Base-by-base conservation (phyloP, 2,888 invertebrate species). In the Melanotus villosus region DNA sequence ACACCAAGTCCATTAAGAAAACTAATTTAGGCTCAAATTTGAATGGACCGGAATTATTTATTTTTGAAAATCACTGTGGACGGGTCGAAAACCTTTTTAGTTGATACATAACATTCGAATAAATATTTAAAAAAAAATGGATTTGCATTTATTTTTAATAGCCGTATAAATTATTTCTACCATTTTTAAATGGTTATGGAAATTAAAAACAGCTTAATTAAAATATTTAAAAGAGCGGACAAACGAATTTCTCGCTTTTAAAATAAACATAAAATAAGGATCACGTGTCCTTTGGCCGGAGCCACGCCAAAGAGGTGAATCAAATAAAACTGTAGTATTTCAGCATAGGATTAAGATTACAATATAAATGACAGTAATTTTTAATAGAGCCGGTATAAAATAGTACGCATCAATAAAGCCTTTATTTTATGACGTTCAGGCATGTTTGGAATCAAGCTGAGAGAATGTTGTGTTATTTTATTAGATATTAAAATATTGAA, bases 401-500 rank as follows among this genome's bases (percentile, higher is more conserved):
- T 71, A 72, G 75, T 69, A 71, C 67, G 71, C 59, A 73, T 76
- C 80, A 75, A 80, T 80, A 80, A 80, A 80, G 73, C 75, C 72
- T 74, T 72, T 67, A 78, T 73, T 80, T 80, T 80, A 80, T 70
- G 77, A 75, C 75, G 59, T 62, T 52, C 73, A 72, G 69, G 80
- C 80, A 77, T 79, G 78, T 80, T 77, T 76, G 80, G 79, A 77
- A 58, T 79, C 82, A 80, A 80, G 82, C 81, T 80, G 82, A 70
- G 80, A 75, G 78, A 80, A 78, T 75, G 79, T 76, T 72, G 75
- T 71, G 77, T 80, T 74, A 80, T 81, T 82, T 82, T 83, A 83
- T 82, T 82, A 80, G 79, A 80, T 81, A 81, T 82, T 82, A 82
- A 83, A 82, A 81, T 82, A 83, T 82, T 79, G 79, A 76, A 78